Evolutionary conservation across 2,888 invertebrate genomes (phyloP).

Genomic region (Heliconius ethilla): DNA sequence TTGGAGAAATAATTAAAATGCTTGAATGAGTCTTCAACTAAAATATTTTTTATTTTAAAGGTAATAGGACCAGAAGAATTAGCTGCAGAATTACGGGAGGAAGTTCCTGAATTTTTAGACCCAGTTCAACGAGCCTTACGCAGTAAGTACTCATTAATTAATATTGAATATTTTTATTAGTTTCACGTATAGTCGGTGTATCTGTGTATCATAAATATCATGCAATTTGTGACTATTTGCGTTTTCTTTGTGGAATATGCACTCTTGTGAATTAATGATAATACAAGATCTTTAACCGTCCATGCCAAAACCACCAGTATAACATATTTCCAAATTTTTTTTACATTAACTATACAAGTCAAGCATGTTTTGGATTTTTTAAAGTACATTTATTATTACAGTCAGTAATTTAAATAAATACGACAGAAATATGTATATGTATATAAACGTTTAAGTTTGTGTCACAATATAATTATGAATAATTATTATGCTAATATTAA

Average conservation of each 20-base stretch:
- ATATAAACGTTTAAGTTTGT: neutral
- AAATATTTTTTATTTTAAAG: constrained; percentile 42
- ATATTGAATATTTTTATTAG: neutral
- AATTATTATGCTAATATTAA: neutral
- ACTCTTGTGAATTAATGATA: no score
- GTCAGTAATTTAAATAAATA: neutral
- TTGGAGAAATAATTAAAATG: neutral
- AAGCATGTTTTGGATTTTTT: neutral
- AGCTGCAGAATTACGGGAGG: constrained; percentile 71
- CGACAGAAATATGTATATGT: neutral
- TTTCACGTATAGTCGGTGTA: neutral
- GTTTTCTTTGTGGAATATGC: no score
- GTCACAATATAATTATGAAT: neutral
- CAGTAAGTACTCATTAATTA: constrained; percentile 53
- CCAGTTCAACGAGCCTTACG: constrained; percentile 67
- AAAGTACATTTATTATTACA: no score
- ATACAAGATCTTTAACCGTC: no score
- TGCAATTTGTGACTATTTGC: no score
- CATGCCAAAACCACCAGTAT: no score
- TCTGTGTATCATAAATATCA: neutral
- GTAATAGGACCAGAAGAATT: constrained; percentile 75
- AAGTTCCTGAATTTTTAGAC: constrained; percentile 70
- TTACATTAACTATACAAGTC: neutral
- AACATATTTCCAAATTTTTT: no score
- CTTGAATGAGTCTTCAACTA: neutral